phyloP scores from a whole-genome alignment of 1,140 invertebrate genomes.

The Drosophila bocqueti region DNA sequence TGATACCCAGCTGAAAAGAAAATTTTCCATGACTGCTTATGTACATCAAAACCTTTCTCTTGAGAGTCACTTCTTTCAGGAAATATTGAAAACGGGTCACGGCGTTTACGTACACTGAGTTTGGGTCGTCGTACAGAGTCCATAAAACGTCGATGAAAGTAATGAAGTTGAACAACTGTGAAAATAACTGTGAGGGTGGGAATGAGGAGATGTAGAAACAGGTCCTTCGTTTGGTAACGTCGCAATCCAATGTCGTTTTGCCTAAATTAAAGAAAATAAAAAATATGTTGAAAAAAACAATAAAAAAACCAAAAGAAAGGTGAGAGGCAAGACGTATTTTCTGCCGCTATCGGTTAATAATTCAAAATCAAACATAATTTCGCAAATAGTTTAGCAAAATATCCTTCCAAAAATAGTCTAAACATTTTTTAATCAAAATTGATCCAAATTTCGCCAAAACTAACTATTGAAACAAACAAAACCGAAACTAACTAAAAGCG shows the following conservation, averaged over 20 bases:
- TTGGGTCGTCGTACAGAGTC: conserved; percentile 55
- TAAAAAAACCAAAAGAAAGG: no score
- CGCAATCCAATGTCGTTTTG: conserved; percentile 97
- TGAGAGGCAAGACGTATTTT: no score
- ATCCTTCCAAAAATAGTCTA: no score
- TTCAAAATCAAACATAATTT: no score
- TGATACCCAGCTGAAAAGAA: conserved; percentile 25
- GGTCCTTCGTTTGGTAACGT: conserved; percentile 92
- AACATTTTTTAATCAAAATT: no score
- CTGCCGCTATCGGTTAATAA: no score
- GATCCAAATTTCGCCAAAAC: no score
- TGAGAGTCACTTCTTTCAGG: background rate
- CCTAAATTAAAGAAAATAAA: conserved; percentile 86
- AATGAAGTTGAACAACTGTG: conserved; percentile 98
- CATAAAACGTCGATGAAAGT: conserved; percentile 91
- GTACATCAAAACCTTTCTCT: background rate
- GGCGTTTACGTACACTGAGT: conserved; percentile 1
- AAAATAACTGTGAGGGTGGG: conserved; percentile 97
- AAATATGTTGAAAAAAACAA: no score
- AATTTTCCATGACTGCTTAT: conserved; percentile 41
- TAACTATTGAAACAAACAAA: no score
- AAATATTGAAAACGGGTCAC: background rate
- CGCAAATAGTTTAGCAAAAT: no score
- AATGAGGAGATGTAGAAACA: conserved; percentile 95
- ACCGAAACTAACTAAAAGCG: no score